These are phyloP conservation scores for Meliscaeva auricollis DNA, from an alignment of 2,888 invertebrate genomes.

Conservation along the genomic window DNA sequence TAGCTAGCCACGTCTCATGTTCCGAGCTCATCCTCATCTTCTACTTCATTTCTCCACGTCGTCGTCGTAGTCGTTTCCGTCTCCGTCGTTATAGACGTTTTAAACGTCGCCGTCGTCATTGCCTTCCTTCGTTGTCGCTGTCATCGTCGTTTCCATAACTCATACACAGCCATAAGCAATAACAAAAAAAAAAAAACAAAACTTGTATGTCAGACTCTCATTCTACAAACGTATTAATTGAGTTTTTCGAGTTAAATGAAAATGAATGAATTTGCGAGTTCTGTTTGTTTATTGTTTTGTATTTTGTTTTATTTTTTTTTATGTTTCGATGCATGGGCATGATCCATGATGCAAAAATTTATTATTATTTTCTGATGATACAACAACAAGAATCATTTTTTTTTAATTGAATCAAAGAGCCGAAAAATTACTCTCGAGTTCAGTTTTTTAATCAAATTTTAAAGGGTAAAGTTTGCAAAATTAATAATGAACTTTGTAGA, in stretches of 20 bases:
- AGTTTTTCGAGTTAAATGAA: constrained; percentile 63
- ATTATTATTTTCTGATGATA: constrained; percentile 43
- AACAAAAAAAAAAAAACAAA: too few species aligned
- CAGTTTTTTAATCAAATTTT: constrained; percentile 58
- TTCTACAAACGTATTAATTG: constrained; percentile 60
- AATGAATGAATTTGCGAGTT: constrained; percentile 59
- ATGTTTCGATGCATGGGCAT: constrained; percentile 32
- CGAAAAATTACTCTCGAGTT: constrained; percentile 25
- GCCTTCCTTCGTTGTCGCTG: neutral
- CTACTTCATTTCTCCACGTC: neutral
- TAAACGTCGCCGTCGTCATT: constrained; percentile 16
- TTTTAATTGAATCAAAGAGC: constrained; percentile 26
- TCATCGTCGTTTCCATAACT: constrained; percentile 21
- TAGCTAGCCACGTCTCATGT: constrained; percentile 41
- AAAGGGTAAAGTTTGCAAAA: constrained; percentile 36
- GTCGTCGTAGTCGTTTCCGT: neutral
- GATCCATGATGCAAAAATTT: constrained; percentile 55
- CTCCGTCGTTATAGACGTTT: constrained; percentile 27
- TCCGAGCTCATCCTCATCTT: neutral
- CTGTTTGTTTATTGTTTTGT: constrained; percentile 20
- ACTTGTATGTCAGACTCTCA: constrained; percentile 56
- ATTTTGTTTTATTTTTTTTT: constrained; percentile 12
- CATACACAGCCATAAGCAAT: constrained; percentile 31
- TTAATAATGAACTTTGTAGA: constrained; percentile 35
- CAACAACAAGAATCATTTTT: constrained; percentile 10